phyloP scores from a whole-genome alignment of 1,140 invertebrate species.

The Ceratitis capitata region DNA sequence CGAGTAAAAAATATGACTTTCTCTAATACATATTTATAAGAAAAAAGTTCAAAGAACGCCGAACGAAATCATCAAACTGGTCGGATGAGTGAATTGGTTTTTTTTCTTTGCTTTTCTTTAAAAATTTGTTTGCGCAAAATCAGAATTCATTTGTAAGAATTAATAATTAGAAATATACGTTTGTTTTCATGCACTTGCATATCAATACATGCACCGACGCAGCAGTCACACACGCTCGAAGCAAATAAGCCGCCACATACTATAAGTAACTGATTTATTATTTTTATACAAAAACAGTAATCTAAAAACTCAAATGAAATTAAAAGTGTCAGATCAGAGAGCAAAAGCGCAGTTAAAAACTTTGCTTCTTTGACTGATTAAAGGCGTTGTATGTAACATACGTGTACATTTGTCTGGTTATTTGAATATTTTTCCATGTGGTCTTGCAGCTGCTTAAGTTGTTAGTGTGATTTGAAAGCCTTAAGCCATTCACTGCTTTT shows the following conservation, averaged over 20 bases:
- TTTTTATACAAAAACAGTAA: background rate
- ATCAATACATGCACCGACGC: background rate
- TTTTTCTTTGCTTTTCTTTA: too few species aligned
- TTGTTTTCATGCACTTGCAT: background rate
- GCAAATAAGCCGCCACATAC: background rate
- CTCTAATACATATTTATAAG: conserved; percentile 32
- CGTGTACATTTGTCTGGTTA: background rate
- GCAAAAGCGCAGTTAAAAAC: conserved; percentile 19
- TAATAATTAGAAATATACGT: background rate
- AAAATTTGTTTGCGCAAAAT: background rate
- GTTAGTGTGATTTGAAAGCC: background rate
- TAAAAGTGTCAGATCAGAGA: conserved; percentile 23
- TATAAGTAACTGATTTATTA: too few species aligned
- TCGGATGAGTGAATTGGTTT: background rate
- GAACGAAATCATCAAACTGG: background rate
- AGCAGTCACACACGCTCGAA: background rate
- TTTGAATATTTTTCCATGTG: background rate
- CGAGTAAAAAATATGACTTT: too few species aligned
- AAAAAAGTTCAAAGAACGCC: background rate
- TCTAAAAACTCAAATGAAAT: background rate
- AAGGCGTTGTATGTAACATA: background rate
- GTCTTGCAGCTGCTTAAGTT: background rate
- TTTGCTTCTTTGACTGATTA: conserved; percentile 4
- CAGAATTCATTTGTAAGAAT: conserved; percentile 7
- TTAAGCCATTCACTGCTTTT: too few species aligned